Conservation (phyloP, 1,140 invertebrate genomes). For the Drosophila sp. region DNA sequence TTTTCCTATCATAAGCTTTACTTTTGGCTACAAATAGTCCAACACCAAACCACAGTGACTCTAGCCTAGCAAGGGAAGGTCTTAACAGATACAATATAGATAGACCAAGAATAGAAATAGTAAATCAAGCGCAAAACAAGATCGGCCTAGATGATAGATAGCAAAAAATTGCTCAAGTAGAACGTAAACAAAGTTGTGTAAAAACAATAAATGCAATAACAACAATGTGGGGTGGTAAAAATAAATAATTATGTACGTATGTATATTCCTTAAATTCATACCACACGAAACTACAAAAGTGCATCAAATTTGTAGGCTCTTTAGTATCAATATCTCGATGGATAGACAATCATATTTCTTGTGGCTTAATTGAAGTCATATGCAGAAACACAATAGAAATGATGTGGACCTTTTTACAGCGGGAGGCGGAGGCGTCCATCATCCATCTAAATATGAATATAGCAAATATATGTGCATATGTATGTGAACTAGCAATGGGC, state of each 20-base stretch:
- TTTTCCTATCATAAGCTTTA: too few species aligned
- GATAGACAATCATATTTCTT: slow-evolving; percentile 1
- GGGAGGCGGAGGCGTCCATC: background rate
- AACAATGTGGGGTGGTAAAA: background rate
- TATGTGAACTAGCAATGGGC: slow-evolving; percentile 9
- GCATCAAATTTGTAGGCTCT: background rate
- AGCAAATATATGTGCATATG: background rate
- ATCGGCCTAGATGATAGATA: background rate
- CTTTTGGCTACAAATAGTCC: background rate
- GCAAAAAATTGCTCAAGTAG: background rate
- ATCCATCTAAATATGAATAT: slow-evolving; percentile 1
- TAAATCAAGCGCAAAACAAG: slow-evolving; percentile 4
- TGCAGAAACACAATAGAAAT: background rate
- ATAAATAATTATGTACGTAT: background rate
- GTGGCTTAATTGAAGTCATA: slow-evolving; percentile 3
- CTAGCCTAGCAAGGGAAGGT: background rate
- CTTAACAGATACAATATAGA: background rate
- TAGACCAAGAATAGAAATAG: slow-evolving; percentile 6
- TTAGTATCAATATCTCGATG: background rate
- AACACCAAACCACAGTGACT: background rate
- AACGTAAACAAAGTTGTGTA: slow-evolving; percentile 4
- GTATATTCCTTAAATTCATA: background rate
- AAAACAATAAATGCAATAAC: background rate
- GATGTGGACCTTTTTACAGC: background rate
- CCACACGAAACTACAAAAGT: too few species aligned